These are phyloP conservation scores for rabbit (Oryctolagus cuniculus) DNA, from an alignment of 2,113 vertebrate genomes.

Conservation along the genomic window DNA sequence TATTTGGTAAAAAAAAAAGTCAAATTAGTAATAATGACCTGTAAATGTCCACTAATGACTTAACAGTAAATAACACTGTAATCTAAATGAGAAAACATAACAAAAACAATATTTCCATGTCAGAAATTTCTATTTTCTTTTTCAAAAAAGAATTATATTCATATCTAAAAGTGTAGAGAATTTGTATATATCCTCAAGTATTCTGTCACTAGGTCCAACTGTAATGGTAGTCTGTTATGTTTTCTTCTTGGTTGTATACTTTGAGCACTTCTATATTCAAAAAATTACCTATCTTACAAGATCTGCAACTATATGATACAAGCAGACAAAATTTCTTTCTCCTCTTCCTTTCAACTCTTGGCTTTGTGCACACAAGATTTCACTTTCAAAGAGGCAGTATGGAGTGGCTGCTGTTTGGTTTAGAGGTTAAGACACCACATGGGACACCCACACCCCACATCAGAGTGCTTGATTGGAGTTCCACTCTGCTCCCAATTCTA, in stretches of 20 bases:
- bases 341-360: neutral
- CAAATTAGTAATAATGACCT: constrained; percentile 72
- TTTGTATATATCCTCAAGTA: neutral
- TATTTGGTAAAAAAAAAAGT: neutral
- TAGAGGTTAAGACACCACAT: too few species aligned
- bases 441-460: too few species aligned
- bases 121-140: neutral
- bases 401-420: neutral
- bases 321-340: neutral
- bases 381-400: neutral
- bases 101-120: neutral
- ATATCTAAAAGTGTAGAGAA: neutral
- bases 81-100: neutral
- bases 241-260: neutral
- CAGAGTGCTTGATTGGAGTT: too few species aligned
- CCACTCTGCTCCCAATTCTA: too few species aligned
- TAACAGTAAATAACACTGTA: constrained; percentile 27
- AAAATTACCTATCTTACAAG: neutral
- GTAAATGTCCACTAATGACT: constrained; percentile 83
- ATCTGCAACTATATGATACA: neutral
- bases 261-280: neutral
- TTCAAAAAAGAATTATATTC: neutral
- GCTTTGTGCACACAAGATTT: neutral
- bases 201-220: neutral
- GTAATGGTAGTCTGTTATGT: neutral